Conservation (phyloP, 2,797 vertebrate species). For the Lagorchestes hirsutus region DNA sequence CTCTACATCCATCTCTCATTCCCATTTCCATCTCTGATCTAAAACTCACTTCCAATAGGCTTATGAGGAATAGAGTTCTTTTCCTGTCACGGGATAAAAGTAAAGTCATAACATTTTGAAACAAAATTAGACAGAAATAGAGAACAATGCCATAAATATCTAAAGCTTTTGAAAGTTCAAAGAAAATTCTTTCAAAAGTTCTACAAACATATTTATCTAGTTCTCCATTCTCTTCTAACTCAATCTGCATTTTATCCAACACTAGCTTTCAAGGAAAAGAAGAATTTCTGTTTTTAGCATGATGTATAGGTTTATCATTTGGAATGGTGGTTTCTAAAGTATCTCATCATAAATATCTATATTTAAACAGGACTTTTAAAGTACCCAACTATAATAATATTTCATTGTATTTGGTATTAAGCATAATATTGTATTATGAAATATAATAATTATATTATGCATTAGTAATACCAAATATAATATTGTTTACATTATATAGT, state of each 20-base stretch:
- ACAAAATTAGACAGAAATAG: neutral
- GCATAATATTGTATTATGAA: neutral
- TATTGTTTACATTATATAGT: neutral
- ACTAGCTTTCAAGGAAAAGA: neutral
- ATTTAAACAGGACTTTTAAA: neutral
- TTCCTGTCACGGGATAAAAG: neutral
- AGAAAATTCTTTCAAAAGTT: neutral
- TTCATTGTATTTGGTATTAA: neutral
- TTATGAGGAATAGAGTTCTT: neutral
- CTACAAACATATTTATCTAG: neutral
- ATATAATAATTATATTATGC: neutral
- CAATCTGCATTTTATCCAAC: neutral
- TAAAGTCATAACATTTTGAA: neutral
- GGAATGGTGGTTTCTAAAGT: neutral
- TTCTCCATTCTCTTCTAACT: neutral
- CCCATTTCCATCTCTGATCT: neutral
- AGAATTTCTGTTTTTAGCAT: neutral
- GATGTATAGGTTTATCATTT: neutral
- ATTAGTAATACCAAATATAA: neutral
- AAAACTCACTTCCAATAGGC: neutral
- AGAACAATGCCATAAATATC: neutral
- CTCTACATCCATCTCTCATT: neutral
- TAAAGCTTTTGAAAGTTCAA: neutral
- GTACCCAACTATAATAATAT: neutral
- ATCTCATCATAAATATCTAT: neutral